Evolutionary conservation across 2,797 vertebrate species (phyloP), one percentile per base, ranked within the genome.

Genomic region (Strix occidentalis): DNA sequence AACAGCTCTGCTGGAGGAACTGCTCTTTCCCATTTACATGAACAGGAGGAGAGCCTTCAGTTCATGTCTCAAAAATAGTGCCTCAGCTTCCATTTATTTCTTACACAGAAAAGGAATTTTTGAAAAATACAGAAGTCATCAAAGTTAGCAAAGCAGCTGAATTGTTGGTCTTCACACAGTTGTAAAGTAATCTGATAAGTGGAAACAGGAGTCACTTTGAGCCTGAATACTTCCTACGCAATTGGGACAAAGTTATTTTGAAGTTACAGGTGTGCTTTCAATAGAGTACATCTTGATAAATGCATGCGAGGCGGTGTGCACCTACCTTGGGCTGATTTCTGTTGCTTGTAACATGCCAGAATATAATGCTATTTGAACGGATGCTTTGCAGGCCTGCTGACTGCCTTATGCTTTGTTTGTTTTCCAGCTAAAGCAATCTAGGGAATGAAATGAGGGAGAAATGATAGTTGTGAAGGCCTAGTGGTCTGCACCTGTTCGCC

Each of bases 401-500:
- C 66, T 83, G 83, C 92, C 90, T 83, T 94, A 71, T 87, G 87
- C 53, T 84, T 37, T 10, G 2, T 54, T 91, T 43, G 50, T 83
- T 69, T 79, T 65, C 86, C 86, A 89, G 68, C 75, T 80, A 75
- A 77, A 92, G 81, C 79, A 61, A 53, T 24, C 65, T 51, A 87
- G 89, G 65, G 79, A 91, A 77, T 83, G 81, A 93, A 94, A 87
- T 61, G 94, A 95, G 77, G 92, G 90, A 78, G 79, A 91, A 96
- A 57, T 8, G 8, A 85, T 69, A 89, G 76, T 35, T 87, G 84
- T 86, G 84, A 92, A 94, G 82, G 87, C 90, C 89, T 90, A 63
- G 79, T 66, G 94, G 23, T 79, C 90, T 92, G 92, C 94, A 93
- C 92, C 94, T 92, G 90, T 90, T 96, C 86, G 37, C 71, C 75